Evolutionary conservation across 2,888 invertebrate genomes (phyloP).

Genomic region (Eupeodes luniger): DNA sequence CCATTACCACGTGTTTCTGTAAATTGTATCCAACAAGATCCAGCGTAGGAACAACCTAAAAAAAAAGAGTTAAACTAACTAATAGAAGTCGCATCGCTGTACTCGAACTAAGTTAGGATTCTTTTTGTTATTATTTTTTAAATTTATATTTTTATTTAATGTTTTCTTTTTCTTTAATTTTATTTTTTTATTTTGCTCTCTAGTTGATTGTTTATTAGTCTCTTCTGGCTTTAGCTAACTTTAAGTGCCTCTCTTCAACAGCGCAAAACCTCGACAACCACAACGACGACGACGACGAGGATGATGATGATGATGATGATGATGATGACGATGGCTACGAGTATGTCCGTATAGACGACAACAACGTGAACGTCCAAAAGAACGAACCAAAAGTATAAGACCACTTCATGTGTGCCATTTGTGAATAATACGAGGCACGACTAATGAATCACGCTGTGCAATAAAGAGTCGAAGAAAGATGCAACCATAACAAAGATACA

Average conservation of each 20-base stretch:
- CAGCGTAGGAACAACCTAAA: background rate
- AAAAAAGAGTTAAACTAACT: slow-evolving; percentile 32
- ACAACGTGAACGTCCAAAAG: background rate
- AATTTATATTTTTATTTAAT: slow-evolving; percentile 18
- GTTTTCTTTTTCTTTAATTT: background rate
- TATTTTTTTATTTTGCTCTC: background rate
- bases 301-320: background rate
- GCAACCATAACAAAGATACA: slow-evolving; percentile 68
- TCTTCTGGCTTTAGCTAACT: slow-evolving; percentile 36
- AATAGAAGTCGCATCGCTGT: slow-evolving; percentile 24
- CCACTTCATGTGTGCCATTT: slow-evolving; percentile 68
- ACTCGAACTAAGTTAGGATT: slow-evolving; percentile 32
- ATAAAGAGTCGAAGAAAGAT: slow-evolving; percentile 65
- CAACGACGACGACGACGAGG: background rate
- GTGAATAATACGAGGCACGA: slow-evolving; percentile 76
- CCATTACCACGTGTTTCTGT: slow-evolving; percentile 70
- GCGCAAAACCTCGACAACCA: slow-evolving; percentile 4
- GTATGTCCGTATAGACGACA: slow-evolving; percentile 8
- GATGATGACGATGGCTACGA: slow-evolving; percentile 14
- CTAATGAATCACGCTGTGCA: slow-evolving; percentile 77
- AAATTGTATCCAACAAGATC: slow-evolving; percentile 37
- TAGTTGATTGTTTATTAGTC: slow-evolving; percentile 42
- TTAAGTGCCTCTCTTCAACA: slow-evolving; percentile 36
- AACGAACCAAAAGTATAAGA: slow-evolving; percentile 8
- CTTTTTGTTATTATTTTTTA: slow-evolving; percentile 20